These are phyloP conservation scores for Leucoma salicis DNA, from an alignment of 2,888 invertebrate genomes.

Conservation along the genomic window DNA sequence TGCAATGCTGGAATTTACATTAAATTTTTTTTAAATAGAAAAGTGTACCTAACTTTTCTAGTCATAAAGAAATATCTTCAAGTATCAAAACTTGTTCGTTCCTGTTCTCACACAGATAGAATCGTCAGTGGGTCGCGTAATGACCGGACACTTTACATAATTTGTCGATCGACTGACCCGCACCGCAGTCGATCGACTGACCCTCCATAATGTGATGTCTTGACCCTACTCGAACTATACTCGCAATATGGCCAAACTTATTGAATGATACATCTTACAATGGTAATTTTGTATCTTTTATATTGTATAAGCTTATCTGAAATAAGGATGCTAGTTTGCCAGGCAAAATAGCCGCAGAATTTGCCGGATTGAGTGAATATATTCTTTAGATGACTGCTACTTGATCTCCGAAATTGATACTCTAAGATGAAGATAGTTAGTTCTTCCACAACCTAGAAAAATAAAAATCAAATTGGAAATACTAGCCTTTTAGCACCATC, in stretches of 20 bases:
- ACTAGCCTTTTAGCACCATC: too few relatives aligned
- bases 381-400: too few relatives aligned
- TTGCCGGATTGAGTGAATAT: too few relatives aligned
- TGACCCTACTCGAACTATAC: slow-evolving; percentile 25
- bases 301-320: background rate
- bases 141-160: slow-evolving; percentile 79
- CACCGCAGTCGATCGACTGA: slow-evolving; percentile 18
- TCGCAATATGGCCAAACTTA: slow-evolving; percentile 20
- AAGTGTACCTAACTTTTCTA: too few relatives aligned
- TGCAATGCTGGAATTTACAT: too few relatives aligned
- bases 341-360: background rate
- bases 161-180: slow-evolving; percentile 69
- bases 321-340: background rate
- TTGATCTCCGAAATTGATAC: too few relatives aligned
- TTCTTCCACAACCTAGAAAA: too few relatives aligned
- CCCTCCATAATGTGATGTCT: slow-evolving; percentile 21
- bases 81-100: slow-evolving; percentile 47
- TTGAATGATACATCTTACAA: slow-evolving; percentile 15
- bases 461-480: too few relatives aligned
- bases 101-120: slow-evolving; percentile 44
- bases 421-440: too few relatives aligned
- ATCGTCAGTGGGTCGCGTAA: slow-evolving; percentile 63
- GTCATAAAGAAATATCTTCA: slow-evolving; percentile 15
- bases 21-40: too few relatives aligned
- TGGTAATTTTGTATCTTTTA: slow-evolving; percentile 12